A percentile compares a stretch with the other conserved stretches of the same genome.
These are phyloP conservation scores for Rhinichthys klamathensis DNA, from an alignment of 2,113 vertebrate genomes.

Conservation along the genomic window DNA sequence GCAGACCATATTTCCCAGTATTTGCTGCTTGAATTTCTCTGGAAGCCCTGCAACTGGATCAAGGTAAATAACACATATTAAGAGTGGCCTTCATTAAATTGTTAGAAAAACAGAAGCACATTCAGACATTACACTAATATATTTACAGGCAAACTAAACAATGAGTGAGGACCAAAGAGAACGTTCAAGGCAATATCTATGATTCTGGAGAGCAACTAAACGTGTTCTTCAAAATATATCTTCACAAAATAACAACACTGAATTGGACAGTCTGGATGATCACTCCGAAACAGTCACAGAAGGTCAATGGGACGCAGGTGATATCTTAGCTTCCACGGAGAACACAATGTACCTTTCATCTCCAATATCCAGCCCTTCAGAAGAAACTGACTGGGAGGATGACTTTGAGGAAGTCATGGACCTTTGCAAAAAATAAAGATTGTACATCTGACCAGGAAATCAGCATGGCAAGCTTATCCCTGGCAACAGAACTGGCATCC, in stretches of 20 bases:
- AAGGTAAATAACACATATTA: too few species aligned
- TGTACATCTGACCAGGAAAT: background rate
- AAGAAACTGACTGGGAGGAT: conserved; percentile 7
- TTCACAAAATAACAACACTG: background rate
- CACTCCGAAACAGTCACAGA: background rate
- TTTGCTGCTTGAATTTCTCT: too few species aligned
- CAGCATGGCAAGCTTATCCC: background rate
- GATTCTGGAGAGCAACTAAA: background rate
- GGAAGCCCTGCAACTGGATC: too few species aligned
- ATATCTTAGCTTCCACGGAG: background rate
- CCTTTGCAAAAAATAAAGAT: background rate
- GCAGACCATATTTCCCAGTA: too few species aligned
- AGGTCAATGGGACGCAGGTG: background rate
- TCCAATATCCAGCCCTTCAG: background rate
- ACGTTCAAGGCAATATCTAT: background rate
- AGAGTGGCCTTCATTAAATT: too few species aligned
- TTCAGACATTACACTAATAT: background rate
- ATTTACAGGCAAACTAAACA: background rate
- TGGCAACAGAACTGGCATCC: background rate
- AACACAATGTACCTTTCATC: background rate
- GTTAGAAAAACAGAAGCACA: background rate
- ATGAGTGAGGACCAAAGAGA: background rate
- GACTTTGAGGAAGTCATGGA: background rate
- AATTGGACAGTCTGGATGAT: background rate
- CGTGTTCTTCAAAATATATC: background rate